A percentile compares a stretch with the other conserved stretches of the same genome.
Conservation (phyloP, 2,797 vertebrate species). For the Thunnus albacares region DNA sequence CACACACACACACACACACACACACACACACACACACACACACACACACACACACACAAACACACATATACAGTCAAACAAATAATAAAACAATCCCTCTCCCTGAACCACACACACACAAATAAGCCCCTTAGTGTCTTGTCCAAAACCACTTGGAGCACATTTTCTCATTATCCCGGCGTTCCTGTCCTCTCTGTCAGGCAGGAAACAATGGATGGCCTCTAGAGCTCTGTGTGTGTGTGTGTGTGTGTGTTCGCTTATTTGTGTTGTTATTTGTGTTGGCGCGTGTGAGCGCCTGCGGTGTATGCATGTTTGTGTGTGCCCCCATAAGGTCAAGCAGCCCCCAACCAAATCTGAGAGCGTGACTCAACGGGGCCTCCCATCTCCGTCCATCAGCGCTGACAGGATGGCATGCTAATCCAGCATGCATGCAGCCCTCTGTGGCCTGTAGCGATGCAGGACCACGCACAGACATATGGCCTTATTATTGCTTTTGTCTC, state of each 20-base stretch:
- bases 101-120: slow-evolving; percentile 45
- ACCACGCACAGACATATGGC: slow-evolving; percentile 67
- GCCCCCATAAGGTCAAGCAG: slow-evolving; percentile 65
- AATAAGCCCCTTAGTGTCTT: slow-evolving; percentile 56
- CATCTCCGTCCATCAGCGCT: slow-evolving; percentile 71
- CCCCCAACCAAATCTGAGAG: slow-evolving; percentile 67
- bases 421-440: slow-evolving; percentile 56
- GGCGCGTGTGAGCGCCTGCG: neutral
- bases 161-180: slow-evolving; percentile 69
- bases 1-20: slow-evolving; percentile 22
- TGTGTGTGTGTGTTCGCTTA: slow-evolving; percentile 6
- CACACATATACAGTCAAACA: slow-evolving; percentile 26
- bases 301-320: slow-evolving; percentile 33
- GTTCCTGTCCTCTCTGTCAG: slow-evolving; percentile 59
- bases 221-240: slow-evolving; percentile 50
- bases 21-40: slow-evolving; percentile 45
- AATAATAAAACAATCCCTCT: slow-evolving; percentile 14
- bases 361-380: slow-evolving; percentile 67
- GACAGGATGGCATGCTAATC: slow-evolving; percentile 71
- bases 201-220: slow-evolving; percentile 62
- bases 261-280: slow-evolving; percentile 2
- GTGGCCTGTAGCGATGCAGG: slow-evolving; percentile 63
- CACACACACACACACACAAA: neutral
- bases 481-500: slow-evolving; percentile 74
- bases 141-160: slow-evolving; percentile 71